Percentiles rank a stretch among this genome's conserved stretches.
phyloP scores from a whole-genome alignment of 2,888 invertebrate species.

The Trachelus stipa region DNA sequence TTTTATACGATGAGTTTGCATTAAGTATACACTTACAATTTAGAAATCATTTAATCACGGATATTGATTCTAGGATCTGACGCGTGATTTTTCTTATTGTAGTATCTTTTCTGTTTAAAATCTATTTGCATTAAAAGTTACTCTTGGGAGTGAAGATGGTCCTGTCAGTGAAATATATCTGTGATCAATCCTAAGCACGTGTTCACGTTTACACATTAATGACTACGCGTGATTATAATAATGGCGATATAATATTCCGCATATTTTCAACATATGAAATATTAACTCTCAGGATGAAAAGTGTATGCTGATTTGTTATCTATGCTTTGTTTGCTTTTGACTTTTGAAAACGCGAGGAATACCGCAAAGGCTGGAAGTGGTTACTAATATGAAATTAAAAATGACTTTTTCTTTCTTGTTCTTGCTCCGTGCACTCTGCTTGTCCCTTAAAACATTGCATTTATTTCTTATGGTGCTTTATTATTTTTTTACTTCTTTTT shows the following conservation, averaged over 20 bases:
- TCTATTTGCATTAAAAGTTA: neutral
- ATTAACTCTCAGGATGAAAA: neutral
- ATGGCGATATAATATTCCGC: conserved; percentile 5
- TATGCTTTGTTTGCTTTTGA: neutral
- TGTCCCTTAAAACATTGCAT: neutral
- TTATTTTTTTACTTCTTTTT: neutral
- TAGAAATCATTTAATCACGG: neutral
- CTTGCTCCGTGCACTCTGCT: neutral
- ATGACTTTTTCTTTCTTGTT: neutral
- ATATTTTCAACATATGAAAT: neutral
- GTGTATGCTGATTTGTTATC: neutral
- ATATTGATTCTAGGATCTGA: neutral
- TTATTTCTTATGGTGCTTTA: neutral
- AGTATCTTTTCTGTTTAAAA: neutral
- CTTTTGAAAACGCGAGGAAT: conserved; percentile 14
- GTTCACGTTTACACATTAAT: neutral
- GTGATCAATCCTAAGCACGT: neutral
- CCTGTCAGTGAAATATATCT: conserved; percentile 13
- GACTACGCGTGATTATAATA: conserved; percentile 6
- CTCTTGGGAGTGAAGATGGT: neutral
- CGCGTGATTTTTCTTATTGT: neutral
- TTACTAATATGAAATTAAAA: neutral
- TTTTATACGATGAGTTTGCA: neutral
- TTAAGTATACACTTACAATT: neutral
- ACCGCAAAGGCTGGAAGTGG: conserved; percentile 14